Evolutionary conservation across 2,797 vertebrate genomes (phyloP).

Genomic region (Phalloptychus januarius): DNA sequence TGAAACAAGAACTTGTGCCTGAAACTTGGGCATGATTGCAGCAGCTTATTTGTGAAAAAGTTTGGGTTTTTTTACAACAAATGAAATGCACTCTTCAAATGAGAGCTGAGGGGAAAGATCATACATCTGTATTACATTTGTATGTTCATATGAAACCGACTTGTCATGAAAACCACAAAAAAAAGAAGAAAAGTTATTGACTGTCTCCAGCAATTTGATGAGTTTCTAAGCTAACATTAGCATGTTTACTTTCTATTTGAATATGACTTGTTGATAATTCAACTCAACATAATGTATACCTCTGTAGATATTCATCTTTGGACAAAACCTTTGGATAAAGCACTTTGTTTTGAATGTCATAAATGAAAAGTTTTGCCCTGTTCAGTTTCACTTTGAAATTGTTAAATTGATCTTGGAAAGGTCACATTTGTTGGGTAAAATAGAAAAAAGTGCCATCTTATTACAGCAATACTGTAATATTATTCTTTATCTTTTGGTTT

Average conservation of each 20-base stretch:
- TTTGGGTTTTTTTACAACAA: background rate
- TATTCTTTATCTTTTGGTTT: background rate
- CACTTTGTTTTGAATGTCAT: background rate
- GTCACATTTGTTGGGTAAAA: background rate
- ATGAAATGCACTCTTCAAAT: background rate
- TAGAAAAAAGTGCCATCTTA: too few species aligned
- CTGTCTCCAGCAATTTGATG: background rate
- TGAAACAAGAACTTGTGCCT: background rate
- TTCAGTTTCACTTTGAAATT: background rate
- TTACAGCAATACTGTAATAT: background rate
- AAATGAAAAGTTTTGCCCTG: background rate
- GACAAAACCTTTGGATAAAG: background rate
- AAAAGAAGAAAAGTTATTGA: background rate
- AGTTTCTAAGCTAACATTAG: background rate
- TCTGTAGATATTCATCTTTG: background rate
- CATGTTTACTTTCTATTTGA: background rate
- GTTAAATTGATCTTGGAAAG: background rate
- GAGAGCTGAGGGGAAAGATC: background rate
- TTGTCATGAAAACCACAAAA: background rate
- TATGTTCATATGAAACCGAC: background rate
- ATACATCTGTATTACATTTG: background rate
- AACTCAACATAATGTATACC: background rate
- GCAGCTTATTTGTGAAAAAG: background rate
- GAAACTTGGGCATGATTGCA: too few species aligned
- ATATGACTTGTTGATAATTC: background rate